Evolutionary conservation across 2,113 vertebrate genomes (phyloP), one percentile per base, ranked within the genome.

Genomic region (Lonchura striata): DNA sequence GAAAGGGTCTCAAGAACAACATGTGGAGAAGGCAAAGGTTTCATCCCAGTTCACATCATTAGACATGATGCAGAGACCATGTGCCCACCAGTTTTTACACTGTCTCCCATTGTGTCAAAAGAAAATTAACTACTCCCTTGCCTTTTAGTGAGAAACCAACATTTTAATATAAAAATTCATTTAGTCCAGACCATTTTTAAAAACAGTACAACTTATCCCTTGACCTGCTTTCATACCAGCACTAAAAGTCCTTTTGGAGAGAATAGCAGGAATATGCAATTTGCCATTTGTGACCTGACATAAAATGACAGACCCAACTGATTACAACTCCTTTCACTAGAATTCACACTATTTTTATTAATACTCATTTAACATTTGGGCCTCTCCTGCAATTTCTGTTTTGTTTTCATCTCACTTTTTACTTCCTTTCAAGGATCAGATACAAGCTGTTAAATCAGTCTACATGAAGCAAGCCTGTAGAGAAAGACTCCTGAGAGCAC

Each of bases 91-190:
- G 28, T 8, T 57, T 69, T 6, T 5, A 56, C 6, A 4, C 28
- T 79, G 35, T 42, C 41, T 50, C 37, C 28, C 16, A 6, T 3
- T 0, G 0, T 5, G 39, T 22, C 47, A 66, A 69, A 88, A 71
- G 13, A 23, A 54, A 79, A 59, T 52, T 56, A 79, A 71, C 5
- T 54, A 6, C 44, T 46, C 8, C 30, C 39, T 88, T 71, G 31
- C 46, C 21, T 85, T 71, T 46, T 18, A 61, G 46, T 56, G 30
- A 74, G 25, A 82, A 75, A 22, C 11, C 50, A 82, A 54, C 7
- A 47, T 56, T 61, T 74, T 22, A 31, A 33, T 13, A 56, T 8
- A 59, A 74, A 74, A 70, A 60, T 11, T 30, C 1, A 31, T 63
- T 74, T n/a, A 65, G 28, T 23, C 7, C 15, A 19, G 46, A 78